Percentiles rank a stretch among this genome's conserved stretches.
phyloP scores from a whole-genome alignment of 2,888 invertebrate genomes.

The Rhaphigaster nebulosa region DNA sequence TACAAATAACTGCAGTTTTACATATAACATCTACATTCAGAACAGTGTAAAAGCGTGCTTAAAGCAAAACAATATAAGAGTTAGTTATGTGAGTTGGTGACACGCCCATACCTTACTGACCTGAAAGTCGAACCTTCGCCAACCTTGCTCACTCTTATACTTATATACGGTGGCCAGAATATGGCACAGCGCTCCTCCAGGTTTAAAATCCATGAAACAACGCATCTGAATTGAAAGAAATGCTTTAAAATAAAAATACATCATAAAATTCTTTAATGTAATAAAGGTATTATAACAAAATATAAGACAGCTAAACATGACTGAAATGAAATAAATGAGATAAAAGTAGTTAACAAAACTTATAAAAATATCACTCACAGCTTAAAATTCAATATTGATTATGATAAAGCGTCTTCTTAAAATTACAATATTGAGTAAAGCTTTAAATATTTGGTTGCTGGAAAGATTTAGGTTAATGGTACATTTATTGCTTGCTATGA shows the following conservation, averaged over 20 bases:
- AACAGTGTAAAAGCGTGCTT: constrained; percentile 58
- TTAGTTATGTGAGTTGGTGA: constrained; percentile 67
- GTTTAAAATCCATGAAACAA: constrained; percentile 95
- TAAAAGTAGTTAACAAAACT: too few relatives aligned
- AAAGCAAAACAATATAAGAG: constrained; percentile 66
- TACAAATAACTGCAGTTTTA: neutral
- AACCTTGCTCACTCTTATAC: constrained; percentile 96
- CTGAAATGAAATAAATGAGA: too few relatives aligned
- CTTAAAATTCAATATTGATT: too few relatives aligned
- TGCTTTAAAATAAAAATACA: constrained; percentile 45
- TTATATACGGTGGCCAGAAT: constrained; percentile 94
- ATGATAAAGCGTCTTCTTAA: neutral
- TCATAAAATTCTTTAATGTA: constrained; percentile 39
- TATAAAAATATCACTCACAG: neutral
- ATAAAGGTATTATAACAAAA: neutral
- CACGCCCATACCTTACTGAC: constrained; percentile 80
- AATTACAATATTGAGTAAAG: neutral
- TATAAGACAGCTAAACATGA: too few relatives aligned
- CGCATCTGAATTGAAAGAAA: constrained; percentile 79
- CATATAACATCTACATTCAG: constrained; percentile 1
- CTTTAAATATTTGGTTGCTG: neutral
- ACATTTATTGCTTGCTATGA: neutral
- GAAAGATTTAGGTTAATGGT: neutral
- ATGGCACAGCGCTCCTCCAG: constrained; percentile 92
- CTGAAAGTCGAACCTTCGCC: constrained; percentile 94